Conservation (phyloP, 2,888 invertebrate genomes). For the Chymomyza amoena region DNA sequence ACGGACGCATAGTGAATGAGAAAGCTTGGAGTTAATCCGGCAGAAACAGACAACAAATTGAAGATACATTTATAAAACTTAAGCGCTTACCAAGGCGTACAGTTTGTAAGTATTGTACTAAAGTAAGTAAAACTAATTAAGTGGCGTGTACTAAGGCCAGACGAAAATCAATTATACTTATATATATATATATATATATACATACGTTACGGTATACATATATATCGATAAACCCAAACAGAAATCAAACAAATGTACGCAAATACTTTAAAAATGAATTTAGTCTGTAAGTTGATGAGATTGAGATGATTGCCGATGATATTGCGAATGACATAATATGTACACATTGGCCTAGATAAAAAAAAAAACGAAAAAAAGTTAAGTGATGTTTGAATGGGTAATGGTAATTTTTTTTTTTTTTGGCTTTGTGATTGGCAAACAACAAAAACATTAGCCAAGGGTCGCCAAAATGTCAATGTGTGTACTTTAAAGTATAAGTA, state of each 20-base stretch:
- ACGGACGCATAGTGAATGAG: slow-evolving; percentile 21
- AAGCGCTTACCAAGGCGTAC: slow-evolving; percentile 46
- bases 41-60: slow-evolving; percentile 26
- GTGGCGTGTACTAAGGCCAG: slow-evolving; percentile 28
- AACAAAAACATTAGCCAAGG: slow-evolving; percentile 5
- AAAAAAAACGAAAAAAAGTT: not conserved
- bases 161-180: slow-evolving; percentile 58
- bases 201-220: slow-evolving; percentile 21
- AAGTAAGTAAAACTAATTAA: slow-evolving; percentile 59
- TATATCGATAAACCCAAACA: slow-evolving; percentile 13
- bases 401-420: slow-evolving; percentile 7
- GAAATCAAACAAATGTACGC: slow-evolving; percentile 37
- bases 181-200: slow-evolving; percentile 18
- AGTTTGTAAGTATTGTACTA: slow-evolving; percentile 68
- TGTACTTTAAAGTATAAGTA: slow-evolving; percentile 28
- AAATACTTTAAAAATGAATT: slow-evolving; percentile 29
- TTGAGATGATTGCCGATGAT: slow-evolving; percentile 15
- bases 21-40: not conserved
- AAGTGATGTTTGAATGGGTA: not conserved
- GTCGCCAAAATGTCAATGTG: slow-evolving; percentile 48
- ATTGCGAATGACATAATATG: not conserved
- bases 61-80: slow-evolving; percentile 55
- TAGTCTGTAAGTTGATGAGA: slow-evolving; percentile 28
- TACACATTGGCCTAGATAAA: not conserved
- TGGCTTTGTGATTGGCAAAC: not conserved